Percentiles rank a stretch among this genome's conserved stretches.
Evolutionary conservation across 2,888 invertebrate species (phyloP).

Genomic region (Phyllotreta cruciferae): DNA sequence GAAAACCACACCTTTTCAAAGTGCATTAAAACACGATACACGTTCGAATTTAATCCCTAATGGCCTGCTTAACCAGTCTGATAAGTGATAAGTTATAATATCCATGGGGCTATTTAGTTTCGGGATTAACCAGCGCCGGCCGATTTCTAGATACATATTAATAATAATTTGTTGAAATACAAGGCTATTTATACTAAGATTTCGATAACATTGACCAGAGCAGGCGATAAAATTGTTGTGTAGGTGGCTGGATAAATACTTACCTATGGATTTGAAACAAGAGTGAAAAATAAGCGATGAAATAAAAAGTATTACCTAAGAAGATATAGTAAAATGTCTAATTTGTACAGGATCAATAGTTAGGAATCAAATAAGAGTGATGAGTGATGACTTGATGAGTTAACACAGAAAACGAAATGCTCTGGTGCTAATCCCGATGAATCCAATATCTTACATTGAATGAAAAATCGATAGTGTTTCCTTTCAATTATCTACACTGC

Average conservation of each 20-base stretch:
- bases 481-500: neutral
- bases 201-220: no score
- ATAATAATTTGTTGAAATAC: slow-evolving; percentile 7
- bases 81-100: neutral
- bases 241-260: no score
- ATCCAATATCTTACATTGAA: neutral
- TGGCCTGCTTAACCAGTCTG: slow-evolving; percentile 6
- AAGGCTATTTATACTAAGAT: neutral
- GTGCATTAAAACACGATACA: slow-evolving; percentile 48
- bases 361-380: no score
- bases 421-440: no score
- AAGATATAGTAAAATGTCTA: neutral
- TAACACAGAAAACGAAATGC: no score
- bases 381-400: no score
- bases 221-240: no score
- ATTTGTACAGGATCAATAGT: no score
- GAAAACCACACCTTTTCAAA: slow-evolving; percentile 56
- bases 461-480: neutral
- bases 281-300: no score
- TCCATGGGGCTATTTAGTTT: slow-evolving; percentile 8
- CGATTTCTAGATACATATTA: slow-evolving; percentile 4
- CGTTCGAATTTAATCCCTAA: slow-evolving; percentile 12
- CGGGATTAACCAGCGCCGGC: slow-evolving; percentile 1
- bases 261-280: no score
- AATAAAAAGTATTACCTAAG: neutral